Conservation (phyloP, 2,113 vertebrate genomes). For the Pandion haliaetus region DNA sequence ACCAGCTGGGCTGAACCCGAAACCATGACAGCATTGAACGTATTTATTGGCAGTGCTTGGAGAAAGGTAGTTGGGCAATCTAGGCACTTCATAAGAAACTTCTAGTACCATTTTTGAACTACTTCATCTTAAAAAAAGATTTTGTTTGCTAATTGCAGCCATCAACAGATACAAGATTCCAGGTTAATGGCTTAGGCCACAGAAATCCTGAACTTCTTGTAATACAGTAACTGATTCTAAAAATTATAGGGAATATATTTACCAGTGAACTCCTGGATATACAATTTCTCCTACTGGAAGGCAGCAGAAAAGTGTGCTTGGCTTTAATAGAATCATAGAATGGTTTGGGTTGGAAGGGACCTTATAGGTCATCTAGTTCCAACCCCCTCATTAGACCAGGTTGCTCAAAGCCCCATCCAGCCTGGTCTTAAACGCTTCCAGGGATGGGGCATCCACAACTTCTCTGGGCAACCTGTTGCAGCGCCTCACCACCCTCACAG, state of each 20-base stretch:
- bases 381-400: no score
- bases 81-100: not conserved
- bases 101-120: not conserved
- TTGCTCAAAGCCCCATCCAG: no score
- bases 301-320: not conserved
- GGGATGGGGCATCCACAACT: no score
- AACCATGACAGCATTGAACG: no score
- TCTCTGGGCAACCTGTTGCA: no score
- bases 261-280: not conserved
- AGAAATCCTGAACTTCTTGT: not conserved
- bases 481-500: no score
- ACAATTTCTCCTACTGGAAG: not conserved
- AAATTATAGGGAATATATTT: not conserved
- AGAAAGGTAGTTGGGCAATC: not conserved
- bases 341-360: no score
- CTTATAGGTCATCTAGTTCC: no score
- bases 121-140: not conserved
- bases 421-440: no score
- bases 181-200: not conserved
- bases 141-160: not conserved
- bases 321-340: not conserved
- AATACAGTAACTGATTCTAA: not conserved
- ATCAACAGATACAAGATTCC: not conserved
- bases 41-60: not conserved
- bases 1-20: no score